phyloP scores from a whole-genome alignment of 2,888 invertebrate species.

The Drosophila borborema region DNA sequence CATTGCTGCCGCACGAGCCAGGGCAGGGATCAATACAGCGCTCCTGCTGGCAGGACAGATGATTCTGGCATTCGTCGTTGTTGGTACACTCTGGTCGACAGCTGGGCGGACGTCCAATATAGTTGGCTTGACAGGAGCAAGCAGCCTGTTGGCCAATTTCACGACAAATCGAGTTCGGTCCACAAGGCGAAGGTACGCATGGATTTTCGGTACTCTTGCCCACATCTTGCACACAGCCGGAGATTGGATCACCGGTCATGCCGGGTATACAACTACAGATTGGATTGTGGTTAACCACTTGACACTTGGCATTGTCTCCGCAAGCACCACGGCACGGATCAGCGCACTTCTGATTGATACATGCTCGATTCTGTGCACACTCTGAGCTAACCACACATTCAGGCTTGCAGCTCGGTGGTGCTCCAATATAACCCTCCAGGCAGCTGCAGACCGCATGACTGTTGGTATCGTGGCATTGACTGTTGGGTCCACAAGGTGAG shows the following conservation, averaged over 20 bases:
- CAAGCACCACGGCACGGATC: slow-evolving; percentile 90
- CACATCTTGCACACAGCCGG: slow-evolving; percentile 86
- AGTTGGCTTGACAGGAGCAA: slow-evolving; percentile 92
- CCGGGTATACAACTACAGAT: slow-evolving; percentile 89
- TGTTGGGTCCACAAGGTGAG: slow-evolving; percentile 89
- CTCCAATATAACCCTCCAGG: slow-evolving; percentile 87
- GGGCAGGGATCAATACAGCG: slow-evolving; percentile 94
- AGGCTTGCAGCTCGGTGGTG: slow-evolving; percentile 88
- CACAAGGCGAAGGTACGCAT: slow-evolving; percentile 93
- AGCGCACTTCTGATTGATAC: slow-evolving; percentile 88
- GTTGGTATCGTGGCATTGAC: slow-evolving; percentile 88
- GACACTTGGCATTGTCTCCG: slow-evolving; percentile 88
- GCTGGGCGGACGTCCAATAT: slow-evolving; percentile 93
- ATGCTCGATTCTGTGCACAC: slow-evolving; percentile 88
- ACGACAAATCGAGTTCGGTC: slow-evolving; percentile 93
- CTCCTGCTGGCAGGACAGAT: slow-evolving; percentile 92
- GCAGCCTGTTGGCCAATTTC: slow-evolving; percentile 93
- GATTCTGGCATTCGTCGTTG: slow-evolving; percentile 92
- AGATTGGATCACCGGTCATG: slow-evolving; percentile 89
- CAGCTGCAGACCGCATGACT: slow-evolving; percentile 89
- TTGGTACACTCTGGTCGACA: slow-evolving; percentile 94
- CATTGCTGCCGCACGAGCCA: slow-evolving; percentile 91
- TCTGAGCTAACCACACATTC: slow-evolving; percentile 89
- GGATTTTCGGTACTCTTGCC: slow-evolving; percentile 86
- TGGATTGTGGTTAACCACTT: slow-evolving; percentile 89